Percentiles rank a stretch among this genome's conserved stretches.
Evolutionary conservation across 1,140 invertebrate genomes (phyloP).

Genomic region (Zaprionus africanus): DNA sequence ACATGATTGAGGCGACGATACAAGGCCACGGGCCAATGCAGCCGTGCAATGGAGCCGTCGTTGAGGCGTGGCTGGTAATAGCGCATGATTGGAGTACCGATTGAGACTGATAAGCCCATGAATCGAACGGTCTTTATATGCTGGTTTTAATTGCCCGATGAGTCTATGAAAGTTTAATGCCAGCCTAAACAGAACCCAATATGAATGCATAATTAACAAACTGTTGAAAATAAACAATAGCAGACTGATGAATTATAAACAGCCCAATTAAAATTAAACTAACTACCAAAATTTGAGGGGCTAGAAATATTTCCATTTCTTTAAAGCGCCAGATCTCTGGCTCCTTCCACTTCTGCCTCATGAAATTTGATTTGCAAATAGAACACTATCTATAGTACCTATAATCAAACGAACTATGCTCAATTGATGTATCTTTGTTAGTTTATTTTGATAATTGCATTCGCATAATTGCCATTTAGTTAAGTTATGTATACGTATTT

Average conservation of each 20-base stretch:
- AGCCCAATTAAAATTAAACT: not conserved
- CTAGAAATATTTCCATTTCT: not conserved
- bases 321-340: not conserved
- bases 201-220: slow-evolving; percentile 4
- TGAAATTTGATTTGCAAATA: not conserved
- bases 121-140: slow-evolving; percentile 19
- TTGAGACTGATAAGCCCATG: not conserved
- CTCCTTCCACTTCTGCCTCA: not conserved
- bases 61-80: slow-evolving; percentile 61
- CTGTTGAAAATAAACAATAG: slow-evolving; percentile 14
- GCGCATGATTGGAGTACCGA: slow-evolving; percentile 28
- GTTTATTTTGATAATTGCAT: slow-evolving; percentile 49
- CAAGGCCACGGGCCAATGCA: slow-evolving; percentile 62
- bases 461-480: slow-evolving; percentile 46
- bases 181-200: slow-evolving; percentile 4
- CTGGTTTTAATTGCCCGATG: slow-evolving; percentile 14
- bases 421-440: slow-evolving; percentile 16
- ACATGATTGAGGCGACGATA: slow-evolving; percentile 63
- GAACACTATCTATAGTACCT: not conserved
- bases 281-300: not conserved
- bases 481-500: slow-evolving; percentile 47
- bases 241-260: slow-evolving; percentile 16
- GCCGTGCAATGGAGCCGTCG: slow-evolving; percentile 45
- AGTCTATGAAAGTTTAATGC: not conserved
- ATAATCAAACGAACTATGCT: not conserved